Base-by-base conservation (phyloP, 2,888 invertebrate genomes). In the Chymomyza amoena region DNA sequence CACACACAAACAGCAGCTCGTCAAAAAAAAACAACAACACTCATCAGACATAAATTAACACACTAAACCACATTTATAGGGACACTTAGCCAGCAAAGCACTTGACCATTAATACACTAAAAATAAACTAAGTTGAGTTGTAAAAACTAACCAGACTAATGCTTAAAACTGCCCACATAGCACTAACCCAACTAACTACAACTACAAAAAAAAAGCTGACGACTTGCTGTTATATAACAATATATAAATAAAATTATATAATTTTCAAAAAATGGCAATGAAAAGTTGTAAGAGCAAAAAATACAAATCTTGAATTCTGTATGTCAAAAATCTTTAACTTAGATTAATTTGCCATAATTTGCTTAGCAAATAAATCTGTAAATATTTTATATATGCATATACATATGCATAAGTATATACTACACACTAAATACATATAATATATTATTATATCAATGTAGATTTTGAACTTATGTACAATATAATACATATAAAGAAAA, bases 351-450 rank as follows among this genome's bases (percentile, higher is more conserved):
- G 87, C 87, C 87, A 87, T 87, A 88, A 87, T 88, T 88, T 88
- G 87, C 87, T 87, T 78, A 89, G 83, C 89, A 89, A 89, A 85
- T 84, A 70, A 79, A 77, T 68, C 62, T 72, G 69, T 79, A 79
- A 51, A 57, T 56, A 54, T 50, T 66, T 57, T 67, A 61, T 51
- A 61, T 51, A 45, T 59, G 51, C 50, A 74, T 64, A 73, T 64
- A 10, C 50, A 66, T 28, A 68, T 52, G 50, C 60, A 52, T 54
- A 57, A 36, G 13, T 5, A n/a, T n/a, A n/a, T n/a, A 9, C 54
- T 32, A 73, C n/a, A n/a, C 61, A 4, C 9, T 78, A 77, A 82
- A 78, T 73, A 69, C 71, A 80, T 80, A 83, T 82, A 75, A 83
- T 81, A 84, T 82, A 84, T 75, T 87, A 82, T 86, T 86, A 84